Percentiles rank a stretch among this genome's conserved stretches.
phyloP scores from a whole-genome alignment of 2,888 invertebrate genomes.

The Shargacucullia verbasci region DNA sequence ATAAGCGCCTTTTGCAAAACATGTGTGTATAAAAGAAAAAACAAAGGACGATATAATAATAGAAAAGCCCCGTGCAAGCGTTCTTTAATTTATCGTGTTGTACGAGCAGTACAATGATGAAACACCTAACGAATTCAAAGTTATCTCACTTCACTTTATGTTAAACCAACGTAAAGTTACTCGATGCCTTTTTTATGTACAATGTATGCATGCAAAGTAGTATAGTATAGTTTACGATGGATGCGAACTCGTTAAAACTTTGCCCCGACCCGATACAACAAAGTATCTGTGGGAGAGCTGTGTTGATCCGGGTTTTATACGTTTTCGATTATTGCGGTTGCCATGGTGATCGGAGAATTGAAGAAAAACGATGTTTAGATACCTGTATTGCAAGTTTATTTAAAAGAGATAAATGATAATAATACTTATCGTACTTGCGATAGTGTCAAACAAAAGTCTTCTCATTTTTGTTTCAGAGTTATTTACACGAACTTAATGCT shows the following conservation, averaged over 20 bases:
- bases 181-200: slow-evolving; percentile 4
- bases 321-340: slow-evolving; percentile 30
- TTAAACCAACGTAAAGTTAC: not conserved
- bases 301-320: slow-evolving; percentile 36
- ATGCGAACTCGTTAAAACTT: slow-evolving; percentile 53
- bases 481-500: too few relatives aligned
- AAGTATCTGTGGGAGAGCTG: slow-evolving; percentile 27
- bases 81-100: too few relatives aligned
- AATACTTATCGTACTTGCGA: too few relatives aligned
- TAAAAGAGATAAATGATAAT: slow-evolving; percentile 4
- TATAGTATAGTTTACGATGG: slow-evolving; percentile 27
- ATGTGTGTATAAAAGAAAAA: too few relatives aligned
- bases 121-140: too few relatives aligned
- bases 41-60: too few relatives aligned
- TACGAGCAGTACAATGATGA: too few relatives aligned
- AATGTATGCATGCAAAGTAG: slow-evolving; percentile 22
- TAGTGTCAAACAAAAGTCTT: too few relatives aligned
- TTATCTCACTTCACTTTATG: too few relatives aligned
- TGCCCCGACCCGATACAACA: slow-evolving; percentile 32
- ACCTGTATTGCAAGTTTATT: not conserved
- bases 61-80: too few relatives aligned
- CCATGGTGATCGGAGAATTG: not conserved
- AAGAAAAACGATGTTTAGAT: slow-evolving; percentile 1
- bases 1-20: too few relatives aligned
- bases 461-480: not conserved